phyloP scores from a whole-genome alignment of 1,140 invertebrate species.

The Drosophila truncata region DNA sequence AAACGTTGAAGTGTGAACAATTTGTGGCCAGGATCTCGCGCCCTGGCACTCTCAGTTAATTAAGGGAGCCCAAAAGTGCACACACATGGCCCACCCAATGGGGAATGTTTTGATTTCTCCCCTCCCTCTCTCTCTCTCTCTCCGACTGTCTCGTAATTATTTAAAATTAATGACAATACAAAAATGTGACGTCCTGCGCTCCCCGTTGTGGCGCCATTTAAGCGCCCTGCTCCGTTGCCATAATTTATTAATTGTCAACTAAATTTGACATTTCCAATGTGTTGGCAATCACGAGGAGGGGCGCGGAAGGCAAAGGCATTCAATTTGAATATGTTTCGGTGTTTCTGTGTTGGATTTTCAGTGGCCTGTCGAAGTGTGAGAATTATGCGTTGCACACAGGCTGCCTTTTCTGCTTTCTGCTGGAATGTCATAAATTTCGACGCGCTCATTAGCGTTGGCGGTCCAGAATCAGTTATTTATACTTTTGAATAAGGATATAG shows the following conservation, averaged over 20 bases:
- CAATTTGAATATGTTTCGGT: conserved; percentile 72
- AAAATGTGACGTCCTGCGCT: conserved; percentile 68
- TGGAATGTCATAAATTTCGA: conserved; percentile 80
- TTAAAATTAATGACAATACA: conserved; percentile 82
- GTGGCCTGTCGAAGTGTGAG: conserved; percentile 75
- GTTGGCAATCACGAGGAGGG: conserved; percentile 33
- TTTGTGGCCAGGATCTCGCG: conserved; percentile 71
- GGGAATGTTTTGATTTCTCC: conserved; percentile 71
- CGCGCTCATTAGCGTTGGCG: conserved; percentile 69
- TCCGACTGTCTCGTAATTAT: conserved; percentile 69
- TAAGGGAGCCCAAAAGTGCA: conserved; percentile 37
- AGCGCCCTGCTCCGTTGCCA: conserved; percentile 59
- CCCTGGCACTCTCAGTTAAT: conserved; percentile 69
- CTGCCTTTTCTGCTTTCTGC: conserved; percentile 31
- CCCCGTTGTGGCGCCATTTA: conserved; percentile 71
- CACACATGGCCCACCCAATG: conserved; percentile 69
- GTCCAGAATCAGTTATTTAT: conserved; percentile 41
- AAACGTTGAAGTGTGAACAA: conserved; percentile 82
- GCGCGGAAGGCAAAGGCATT: conserved; percentile 31
- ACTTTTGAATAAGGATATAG: conserved; percentile 11
- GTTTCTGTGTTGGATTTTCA: conserved; percentile 43
- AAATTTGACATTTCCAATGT: conserved; percentile 84
- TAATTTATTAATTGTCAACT: conserved; percentile 84
- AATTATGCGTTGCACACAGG: conserved; percentile 65
- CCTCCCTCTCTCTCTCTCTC: conserved; percentile 21